Evolutionary conservation across 2,797 vertebrate species (phyloP).

Genomic region (Labeo calbasu): DNA sequence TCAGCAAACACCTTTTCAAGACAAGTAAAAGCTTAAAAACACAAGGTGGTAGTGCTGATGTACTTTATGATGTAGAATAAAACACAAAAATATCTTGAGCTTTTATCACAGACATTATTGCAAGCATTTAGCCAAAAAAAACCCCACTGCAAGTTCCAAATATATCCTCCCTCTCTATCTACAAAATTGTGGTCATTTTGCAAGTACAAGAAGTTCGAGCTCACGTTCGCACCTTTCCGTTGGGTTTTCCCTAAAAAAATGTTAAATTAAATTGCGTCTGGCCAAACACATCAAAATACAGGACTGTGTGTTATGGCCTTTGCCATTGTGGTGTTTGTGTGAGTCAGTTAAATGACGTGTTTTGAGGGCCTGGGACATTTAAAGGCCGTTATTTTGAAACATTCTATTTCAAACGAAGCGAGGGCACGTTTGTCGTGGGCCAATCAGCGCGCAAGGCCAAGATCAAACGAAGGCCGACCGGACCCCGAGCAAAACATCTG

Average conservation of each 20-base stretch:
- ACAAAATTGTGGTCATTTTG: neutral
- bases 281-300: slow-evolving; percentile 27
- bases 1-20: too few species aligned
- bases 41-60: too few species aligned
- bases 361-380: slow-evolving; percentile 26
- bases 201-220: slow-evolving; percentile 2
- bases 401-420: slow-evolving; percentile 14
- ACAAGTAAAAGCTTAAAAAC: too few species aligned
- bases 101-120: too few species aligned
- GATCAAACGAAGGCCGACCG: slow-evolving; percentile 76
- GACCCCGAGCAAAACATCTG: slow-evolving; percentile 78
- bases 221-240: slow-evolving; percentile 14
- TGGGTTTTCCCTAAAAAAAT: slow-evolving; percentile 7
- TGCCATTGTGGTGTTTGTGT: slow-evolving; percentile 33
- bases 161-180: neutral
- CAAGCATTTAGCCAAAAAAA: neutral
- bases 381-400: slow-evolving; percentile 29
- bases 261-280: slow-evolving; percentile 23
- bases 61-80: too few species aligned
- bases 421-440: slow-evolving; percentile 12
- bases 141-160: neutral
- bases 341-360: slow-evolving; percentile 25
- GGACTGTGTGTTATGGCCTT: slow-evolving; percentile 38
- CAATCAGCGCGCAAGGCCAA: slow-evolving; percentile 63
- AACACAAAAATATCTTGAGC: too few species aligned